These are phyloP conservation scores for Salvelinus namaycush DNA, from an alignment of 2,113 vertebrate genomes.

Conservation along the genomic window DNA sequence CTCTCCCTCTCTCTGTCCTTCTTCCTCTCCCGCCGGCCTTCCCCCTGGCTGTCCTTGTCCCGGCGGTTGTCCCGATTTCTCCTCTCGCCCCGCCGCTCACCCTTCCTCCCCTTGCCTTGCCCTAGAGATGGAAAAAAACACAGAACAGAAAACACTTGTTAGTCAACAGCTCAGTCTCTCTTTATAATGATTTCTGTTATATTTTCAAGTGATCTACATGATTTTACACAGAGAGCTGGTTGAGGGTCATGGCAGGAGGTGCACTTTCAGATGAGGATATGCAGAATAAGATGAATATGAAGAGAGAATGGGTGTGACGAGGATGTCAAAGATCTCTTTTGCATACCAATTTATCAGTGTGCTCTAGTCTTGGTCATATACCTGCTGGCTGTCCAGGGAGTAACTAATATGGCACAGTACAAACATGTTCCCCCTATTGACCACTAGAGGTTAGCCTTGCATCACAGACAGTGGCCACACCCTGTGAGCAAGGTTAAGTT, in stretches of 20 bases:
- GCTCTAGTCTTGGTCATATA: background rate
- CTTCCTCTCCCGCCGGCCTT: constrained; percentile 74
- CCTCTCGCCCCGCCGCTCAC: constrained; percentile 77
- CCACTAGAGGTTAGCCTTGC: constrained; percentile 20
- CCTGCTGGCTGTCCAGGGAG: background rate
- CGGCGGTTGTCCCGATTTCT: constrained; percentile 85
- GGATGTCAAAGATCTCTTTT: background rate
- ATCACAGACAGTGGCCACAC: constrained; percentile 5
- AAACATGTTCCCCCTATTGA: background rate
- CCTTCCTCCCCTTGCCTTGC: constrained; percentile 64
- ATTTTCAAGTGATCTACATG: background rate
- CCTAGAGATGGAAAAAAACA: background rate
- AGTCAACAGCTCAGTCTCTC: background rate
- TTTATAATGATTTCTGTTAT: background rate
- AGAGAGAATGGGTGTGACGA: background rate
- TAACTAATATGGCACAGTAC: background rate
- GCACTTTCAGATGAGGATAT: background rate
- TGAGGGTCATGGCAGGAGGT: background rate
- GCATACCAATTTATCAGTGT: background rate
- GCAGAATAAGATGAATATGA: background rate
- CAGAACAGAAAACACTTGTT: background rate
- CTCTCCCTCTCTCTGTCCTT: constrained; percentile 71
- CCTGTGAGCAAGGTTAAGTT: no score
- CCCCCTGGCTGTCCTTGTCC: constrained; percentile 86
- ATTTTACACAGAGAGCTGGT: background rate